phyloP scores from a whole-genome alignment of 1,140 invertebrate genomes.

The Lordiphosa clarofinis region DNA sequence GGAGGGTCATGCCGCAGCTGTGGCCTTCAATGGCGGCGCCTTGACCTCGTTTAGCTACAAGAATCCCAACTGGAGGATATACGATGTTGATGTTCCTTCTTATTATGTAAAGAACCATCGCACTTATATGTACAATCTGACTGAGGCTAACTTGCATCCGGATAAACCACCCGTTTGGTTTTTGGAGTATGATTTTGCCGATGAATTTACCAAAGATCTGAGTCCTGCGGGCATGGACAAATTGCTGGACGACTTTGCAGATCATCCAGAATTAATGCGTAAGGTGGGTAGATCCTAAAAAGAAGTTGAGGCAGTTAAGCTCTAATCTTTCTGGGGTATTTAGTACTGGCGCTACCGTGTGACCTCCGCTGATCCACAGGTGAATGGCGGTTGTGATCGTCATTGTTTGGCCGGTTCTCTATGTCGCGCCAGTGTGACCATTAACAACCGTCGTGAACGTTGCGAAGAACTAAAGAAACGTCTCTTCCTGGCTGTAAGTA shows the following conservation, averaged over 20 bases:
- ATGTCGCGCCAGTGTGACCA: constrained; percentile 82
- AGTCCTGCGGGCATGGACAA: constrained; percentile 80
- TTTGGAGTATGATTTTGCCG: constrained; percentile 85
- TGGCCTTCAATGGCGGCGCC: constrained; percentile 90
- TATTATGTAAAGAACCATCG: constrained; percentile 83
- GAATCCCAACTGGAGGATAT: constrained; percentile 91
- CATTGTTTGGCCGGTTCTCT: constrained; percentile 82
- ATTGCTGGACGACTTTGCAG: constrained; percentile 80
- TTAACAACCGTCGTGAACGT: constrained; percentile 80
- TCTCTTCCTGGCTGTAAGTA: constrained; percentile 53
- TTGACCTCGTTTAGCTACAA: constrained; percentile 84
- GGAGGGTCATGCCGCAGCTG: constrained; percentile 81
- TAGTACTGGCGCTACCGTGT: constrained; percentile 80
- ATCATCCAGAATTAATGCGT: constrained; percentile 49
- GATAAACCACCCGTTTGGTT: constrained; percentile 81
- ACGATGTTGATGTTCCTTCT: constrained; percentile 83
- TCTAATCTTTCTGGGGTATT: neutral
- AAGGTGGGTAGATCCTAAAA: constrained; percentile 37
- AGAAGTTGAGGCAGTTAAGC: neutral
- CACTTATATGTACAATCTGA: constrained; percentile 90
- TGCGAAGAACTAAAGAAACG: constrained; percentile 81
- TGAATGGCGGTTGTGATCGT: constrained; percentile 81
- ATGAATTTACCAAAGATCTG: constrained; percentile 82
- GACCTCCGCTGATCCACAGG: constrained; percentile 82
- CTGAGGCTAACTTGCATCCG: constrained; percentile 85